Base-by-base conservation (phyloP, 2,797 vertebrate species). In the Rhinophrynus dorsalis region DNA sequence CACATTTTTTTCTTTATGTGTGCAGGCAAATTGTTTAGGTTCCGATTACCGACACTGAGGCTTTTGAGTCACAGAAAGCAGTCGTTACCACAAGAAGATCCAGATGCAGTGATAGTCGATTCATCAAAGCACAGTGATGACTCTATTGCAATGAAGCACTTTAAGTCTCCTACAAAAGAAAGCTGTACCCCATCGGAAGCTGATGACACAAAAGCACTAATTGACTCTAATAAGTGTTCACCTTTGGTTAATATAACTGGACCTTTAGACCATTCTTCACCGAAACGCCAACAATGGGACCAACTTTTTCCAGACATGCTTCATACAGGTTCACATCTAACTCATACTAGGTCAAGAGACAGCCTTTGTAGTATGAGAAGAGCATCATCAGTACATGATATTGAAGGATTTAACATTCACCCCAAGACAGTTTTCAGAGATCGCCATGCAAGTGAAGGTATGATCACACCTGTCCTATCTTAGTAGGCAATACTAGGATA, bases 71-170 rank as follows among this genome's bases (percentile, higher is more conserved):
- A 93, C 81, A 92, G 93, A 86, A 98, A 98, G 81, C 94, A 98
- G 69, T 98, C 96, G 26, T 89, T 99, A 72, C 96, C 96, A 0
- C 96, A 98, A 84, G 97, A 98, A 78, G 97, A 99, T 63, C 96
- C 97, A 0, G 96, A 99, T 23, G 91, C 90, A 13, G 96, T 99
- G 56, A 89, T 96, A 76, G 91, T 99, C 1, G 95, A 98, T 74
- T 93, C 93, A 0, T 94, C 94, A 5, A 95, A 93, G 82, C 93
- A 90, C 77, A 93, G 91, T 0, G 91, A 94, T 38, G 92, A 95
- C 79, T 95, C 93, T 0, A 88, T 93, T 81, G 93, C 95, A 27
- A 90, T 96, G 86, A 94, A 94, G 85, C 94, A 91, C 82, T 93
- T 97, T 81, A 96, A 93, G 72, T 97, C 95, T 17, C 94, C 95